Base-by-base conservation (phyloP, 2,113 vertebrate genomes). In the Lepus europaeus region DNA sequence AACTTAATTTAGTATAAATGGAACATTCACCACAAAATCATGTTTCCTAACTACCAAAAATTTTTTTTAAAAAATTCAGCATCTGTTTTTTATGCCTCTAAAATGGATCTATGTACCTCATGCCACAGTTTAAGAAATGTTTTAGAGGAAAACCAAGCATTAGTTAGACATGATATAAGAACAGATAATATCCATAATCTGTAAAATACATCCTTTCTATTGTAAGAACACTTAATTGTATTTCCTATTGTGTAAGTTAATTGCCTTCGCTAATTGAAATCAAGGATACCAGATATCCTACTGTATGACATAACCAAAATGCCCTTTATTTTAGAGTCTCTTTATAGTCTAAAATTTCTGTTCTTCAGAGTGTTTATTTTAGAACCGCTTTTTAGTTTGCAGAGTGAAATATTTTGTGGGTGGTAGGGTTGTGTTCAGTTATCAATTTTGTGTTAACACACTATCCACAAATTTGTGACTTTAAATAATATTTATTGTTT, bases 301-400 rank as follows among this genome's bases (percentile, higher is more conserved):
- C n/a, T 68, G 5, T 51, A n/a, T 74, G 27, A 59, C 10, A 95
- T 27, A 74, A 36, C 51, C 3, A 80, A 78, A 69, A 36, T 22
- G 9, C 3, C 20, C 12, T 90, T 77, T 74, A n/a, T 69, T 87
- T 79, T 70, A 70, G 91, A 92, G 78, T 27, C 29, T 59, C 72
- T 78, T 33, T 27, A 64, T 76, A n/a, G 2, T 86, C 39, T 80
- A 29, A 39, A 68, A 16, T 59, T 59, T 16, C 56, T 59, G 56
- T 59, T 59, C 12, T 14, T 4, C 12, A 59, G 13, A 59, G 56
- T 59, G 56, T 59, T 59, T 77, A 25, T 77, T 80, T 87, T 59
- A 56, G n/a, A 87, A 90, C 39, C 49, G 49, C 5, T 91, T 86
- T 83, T 49, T 69, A 87, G 64, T 79, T 90, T 87, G 9, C 22